phyloP scores from a whole-genome alignment of 2,113 vertebrate species.

The Pteropus alecto region DNA sequence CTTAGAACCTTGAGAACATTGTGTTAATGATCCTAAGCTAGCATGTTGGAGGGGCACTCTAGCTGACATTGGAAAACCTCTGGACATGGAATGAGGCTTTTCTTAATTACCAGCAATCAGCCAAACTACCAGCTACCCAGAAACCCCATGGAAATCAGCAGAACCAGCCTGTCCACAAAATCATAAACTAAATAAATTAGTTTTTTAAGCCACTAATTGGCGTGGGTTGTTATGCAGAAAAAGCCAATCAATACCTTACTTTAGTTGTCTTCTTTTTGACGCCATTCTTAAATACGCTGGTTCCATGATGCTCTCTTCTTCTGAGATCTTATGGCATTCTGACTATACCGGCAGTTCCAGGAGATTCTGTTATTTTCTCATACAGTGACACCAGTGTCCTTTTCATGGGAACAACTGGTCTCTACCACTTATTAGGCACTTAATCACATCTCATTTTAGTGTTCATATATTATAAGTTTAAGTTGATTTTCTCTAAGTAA shows the following conservation, averaged over 20 bases:
- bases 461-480: neutral
- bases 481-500: neutral
- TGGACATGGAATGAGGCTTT: neutral
- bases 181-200: neutral
- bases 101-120: neutral
- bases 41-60: neutral
- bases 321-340: neutral
- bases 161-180: neutral
- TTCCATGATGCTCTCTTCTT: neutral
- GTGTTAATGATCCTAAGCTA: neutral
- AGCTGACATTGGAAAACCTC: neutral
- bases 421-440: neutral
- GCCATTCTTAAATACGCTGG: neutral
- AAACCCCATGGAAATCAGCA: neutral
- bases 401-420: neutral
- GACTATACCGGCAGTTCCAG: neutral
- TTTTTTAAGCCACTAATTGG: neutral
- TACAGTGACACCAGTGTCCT: neutral
- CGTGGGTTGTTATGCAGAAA: neutral
- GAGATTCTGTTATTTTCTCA: neutral
- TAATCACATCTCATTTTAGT: neutral
- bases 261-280: neutral
- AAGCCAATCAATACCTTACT: neutral
- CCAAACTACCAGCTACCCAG: neutral
- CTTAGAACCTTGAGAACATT: neutral